Percentiles rank a stretch among this genome's conserved stretches.
Evolutionary conservation across 2,113 vertebrate species (phyloP).

Genomic region (Cyanocitta stelleri): DNA sequence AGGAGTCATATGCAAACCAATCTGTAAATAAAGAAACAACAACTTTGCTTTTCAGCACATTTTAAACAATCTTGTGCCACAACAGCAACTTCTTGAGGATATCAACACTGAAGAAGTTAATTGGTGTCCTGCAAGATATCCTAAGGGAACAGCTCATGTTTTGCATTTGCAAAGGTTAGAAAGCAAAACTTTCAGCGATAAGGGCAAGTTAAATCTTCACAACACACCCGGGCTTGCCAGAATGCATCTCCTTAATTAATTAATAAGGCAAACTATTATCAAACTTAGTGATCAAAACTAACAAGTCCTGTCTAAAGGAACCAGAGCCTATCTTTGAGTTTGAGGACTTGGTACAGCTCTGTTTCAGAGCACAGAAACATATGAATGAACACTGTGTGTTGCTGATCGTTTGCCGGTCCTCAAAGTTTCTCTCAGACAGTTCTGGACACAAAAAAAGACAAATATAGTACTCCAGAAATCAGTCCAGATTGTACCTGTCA

Average conservation of each 20-base stretch:
- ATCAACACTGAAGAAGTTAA: not conserved
- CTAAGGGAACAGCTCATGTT: not conserved
- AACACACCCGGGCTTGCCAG: not conserved
- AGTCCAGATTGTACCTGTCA: constrained; percentile 55
- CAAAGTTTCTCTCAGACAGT: not conserved
- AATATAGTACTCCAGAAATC: constrained; percentile 32
- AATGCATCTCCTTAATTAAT: not conserved
- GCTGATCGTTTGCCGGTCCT: not conserved
- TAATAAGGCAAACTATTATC: not conserved
- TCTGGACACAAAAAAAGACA: constrained; percentile 30
- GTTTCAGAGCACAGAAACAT: not conserved
- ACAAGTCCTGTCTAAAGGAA: not conserved
- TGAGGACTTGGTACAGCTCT: not conserved
- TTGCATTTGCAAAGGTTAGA: not conserved
- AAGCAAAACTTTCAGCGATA: not conserved
- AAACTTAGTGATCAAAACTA: not conserved
- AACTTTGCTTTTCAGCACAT: not conserved
- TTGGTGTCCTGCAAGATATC: not conserved
- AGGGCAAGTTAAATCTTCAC: not conserved
- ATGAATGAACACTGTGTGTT: not conserved
- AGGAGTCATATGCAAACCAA: not conserved
- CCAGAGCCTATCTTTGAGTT: not conserved
- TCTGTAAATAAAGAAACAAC: not conserved
- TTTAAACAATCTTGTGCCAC: not conserved
- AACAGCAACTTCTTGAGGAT: constrained; percentile 1